These are phyloP conservation scores for Papilio glaucus DNA, from an alignment of 1,140 invertebrate genomes.

Conservation along the genomic window DNA sequence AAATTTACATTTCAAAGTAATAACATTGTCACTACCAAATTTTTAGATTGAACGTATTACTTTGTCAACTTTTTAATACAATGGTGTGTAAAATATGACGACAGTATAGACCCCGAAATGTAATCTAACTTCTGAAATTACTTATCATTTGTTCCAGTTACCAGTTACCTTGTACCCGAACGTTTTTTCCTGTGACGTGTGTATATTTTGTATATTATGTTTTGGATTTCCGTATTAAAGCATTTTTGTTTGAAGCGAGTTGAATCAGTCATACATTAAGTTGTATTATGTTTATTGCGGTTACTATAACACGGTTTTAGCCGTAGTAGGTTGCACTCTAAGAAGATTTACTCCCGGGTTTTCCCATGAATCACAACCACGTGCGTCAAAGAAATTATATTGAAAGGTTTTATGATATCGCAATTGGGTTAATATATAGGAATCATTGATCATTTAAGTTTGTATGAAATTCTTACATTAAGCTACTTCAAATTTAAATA, in stretches of 20 bases:
- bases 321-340: constrained; percentile 19
- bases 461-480: not conserved
- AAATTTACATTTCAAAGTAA: not conserved
- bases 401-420: constrained; percentile 35
- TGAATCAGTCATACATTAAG: constrained; percentile 6
- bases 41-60: not conserved
- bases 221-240: constrained; percentile 25
- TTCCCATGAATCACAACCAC: constrained; percentile 29
- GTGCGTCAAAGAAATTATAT: constrained; percentile 35
- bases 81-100: constrained; percentile 26
- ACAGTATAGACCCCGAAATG: constrained; percentile 24
- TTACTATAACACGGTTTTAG: constrained; percentile 8
- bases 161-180: not conserved
- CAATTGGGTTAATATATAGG: constrained; percentile 24
- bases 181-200: constrained; percentile 25
- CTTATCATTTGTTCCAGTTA: constrained; percentile 31
- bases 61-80: constrained; percentile 33
- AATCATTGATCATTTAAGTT: constrained; percentile 9
- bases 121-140: constrained; percentile 38
- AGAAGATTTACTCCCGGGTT: constrained; percentile 22
- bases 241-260: not conserved
- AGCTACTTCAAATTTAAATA: not conserved
- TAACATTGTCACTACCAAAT: not conserved
- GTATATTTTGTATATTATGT: constrained; percentile 4
- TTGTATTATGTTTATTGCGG: constrained; percentile 2